Percentiles rank a stretch among this genome's conserved stretches.
phyloP scores from a whole-genome alignment of 2,113 vertebrate species.

The Kryptolebias marmoratus region DNA sequence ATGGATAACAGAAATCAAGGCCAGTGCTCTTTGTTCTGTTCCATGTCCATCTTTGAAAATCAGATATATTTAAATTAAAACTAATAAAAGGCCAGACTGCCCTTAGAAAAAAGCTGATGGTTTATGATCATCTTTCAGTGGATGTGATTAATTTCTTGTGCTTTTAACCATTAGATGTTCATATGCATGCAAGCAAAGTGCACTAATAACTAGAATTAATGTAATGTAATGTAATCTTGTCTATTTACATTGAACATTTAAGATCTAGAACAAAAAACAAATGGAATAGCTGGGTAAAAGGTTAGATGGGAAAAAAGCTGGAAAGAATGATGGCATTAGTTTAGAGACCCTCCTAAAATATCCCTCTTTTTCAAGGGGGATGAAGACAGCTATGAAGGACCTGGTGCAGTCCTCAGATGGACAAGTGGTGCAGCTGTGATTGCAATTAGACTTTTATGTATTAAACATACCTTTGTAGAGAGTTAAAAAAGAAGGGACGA shows the following conservation, averaged over 20 bases:
- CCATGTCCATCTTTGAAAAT: no score
- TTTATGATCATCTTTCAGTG: neutral
- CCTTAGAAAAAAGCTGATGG: neutral
- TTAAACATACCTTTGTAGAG: conserved; percentile 67
- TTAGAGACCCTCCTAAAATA: conserved; percentile 20
- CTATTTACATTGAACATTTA: neutral
- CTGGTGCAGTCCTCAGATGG: conserved; percentile 36
- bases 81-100: neutral
- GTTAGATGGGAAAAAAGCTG: neutral
- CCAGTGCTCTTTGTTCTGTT: neutral
- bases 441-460: conserved; percentile 73
- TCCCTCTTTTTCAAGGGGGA: conserved; percentile 21
- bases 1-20: neutral
- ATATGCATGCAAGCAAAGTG: neutral
- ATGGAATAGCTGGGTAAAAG: neutral
- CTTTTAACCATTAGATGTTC: neutral
- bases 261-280: neutral
- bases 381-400: conserved; percentile 28
- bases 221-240: neutral
- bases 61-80: neutral
- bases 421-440: conserved; percentile 67
- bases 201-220: no score
- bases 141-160: neutral
- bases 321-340: neutral
- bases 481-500: conserved; percentile 28